phyloP scores from a whole-genome alignment of 2,113 vertebrate species.

The Hiodon alosoides region DNA sequence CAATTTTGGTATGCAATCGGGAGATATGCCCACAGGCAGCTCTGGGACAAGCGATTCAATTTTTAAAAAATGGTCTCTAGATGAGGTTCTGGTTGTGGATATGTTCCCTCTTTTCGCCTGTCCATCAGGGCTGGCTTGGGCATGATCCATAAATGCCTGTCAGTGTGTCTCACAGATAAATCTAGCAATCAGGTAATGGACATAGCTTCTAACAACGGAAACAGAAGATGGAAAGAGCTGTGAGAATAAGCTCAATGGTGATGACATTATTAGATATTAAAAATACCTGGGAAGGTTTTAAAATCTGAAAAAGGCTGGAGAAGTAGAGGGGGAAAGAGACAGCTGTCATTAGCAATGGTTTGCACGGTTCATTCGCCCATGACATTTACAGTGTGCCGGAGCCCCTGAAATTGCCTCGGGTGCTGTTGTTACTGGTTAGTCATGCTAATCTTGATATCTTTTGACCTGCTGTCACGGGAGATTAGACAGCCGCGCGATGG shows the following conservation, averaged over 20 bases:
- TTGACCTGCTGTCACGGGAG: slow-evolving; percentile 9
- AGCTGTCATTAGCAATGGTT: not conserved
- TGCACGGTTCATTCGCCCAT: slow-evolving; percentile 5
- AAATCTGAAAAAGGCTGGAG: not conserved
- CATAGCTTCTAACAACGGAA: too few species aligned
- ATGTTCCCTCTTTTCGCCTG: too few species aligned
- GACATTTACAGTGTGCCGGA: slow-evolving; percentile 22
- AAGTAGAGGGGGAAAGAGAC: not conserved
- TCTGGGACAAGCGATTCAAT: too few species aligned
- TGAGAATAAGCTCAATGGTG: not conserved
- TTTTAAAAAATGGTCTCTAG: too few species aligned
- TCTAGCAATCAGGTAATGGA: too few species aligned
- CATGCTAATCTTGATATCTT: slow-evolving; percentile 20
- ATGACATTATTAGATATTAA: not conserved
- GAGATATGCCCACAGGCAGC: too few species aligned
- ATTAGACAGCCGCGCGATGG: slow-evolving; percentile 11
- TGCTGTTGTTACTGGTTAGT: not conserved
- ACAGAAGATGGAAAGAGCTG: not conserved
- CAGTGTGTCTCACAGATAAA: too few species aligned
- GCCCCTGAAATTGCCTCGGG: not conserved
- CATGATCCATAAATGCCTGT: too few species aligned
- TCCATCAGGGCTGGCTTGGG: too few species aligned
- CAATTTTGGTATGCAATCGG: too few species aligned
- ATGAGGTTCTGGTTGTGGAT: too few species aligned
- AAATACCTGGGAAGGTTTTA: not conserved